Conservation (phyloP, 1,140 invertebrate genomes). For the Drosophila ananassae region DNA sequence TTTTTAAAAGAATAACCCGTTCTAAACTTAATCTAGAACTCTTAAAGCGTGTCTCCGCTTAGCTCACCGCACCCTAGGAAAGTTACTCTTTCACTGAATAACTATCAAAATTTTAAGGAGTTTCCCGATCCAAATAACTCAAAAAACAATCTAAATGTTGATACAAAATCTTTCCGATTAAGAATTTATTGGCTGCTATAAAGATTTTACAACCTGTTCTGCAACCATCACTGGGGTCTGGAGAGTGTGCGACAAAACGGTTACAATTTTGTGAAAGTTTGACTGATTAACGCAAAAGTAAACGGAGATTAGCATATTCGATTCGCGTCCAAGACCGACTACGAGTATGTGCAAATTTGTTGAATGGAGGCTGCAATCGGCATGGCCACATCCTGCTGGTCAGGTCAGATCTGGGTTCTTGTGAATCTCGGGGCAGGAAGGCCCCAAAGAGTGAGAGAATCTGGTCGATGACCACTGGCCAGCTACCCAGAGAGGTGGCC, state of each 20-base stretch:
- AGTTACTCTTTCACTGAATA: background rate
- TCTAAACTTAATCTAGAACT: too few relatives aligned
- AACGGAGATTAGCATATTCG: constrained; percentile 55
- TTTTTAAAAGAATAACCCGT: too few relatives aligned
- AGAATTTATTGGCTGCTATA: constrained; percentile 5
- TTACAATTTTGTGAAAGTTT: constrained; percentile 71
- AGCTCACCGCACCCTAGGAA: background rate
- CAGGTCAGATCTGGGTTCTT: constrained; percentile 16
- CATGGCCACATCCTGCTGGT: constrained; percentile 37
- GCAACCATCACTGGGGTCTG: constrained; percentile 10
- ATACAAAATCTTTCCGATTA: constrained; percentile 16
- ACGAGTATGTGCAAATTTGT: constrained; percentile 7
- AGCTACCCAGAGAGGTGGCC: constrained; percentile 6
- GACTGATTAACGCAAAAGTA: constrained; percentile 56
- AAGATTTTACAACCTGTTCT: constrained; percentile 13
- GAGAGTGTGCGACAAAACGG: constrained; percentile 51
- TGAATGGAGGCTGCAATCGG: constrained; percentile 13
- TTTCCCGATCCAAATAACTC: constrained; percentile 1
- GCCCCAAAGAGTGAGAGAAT: background rate
- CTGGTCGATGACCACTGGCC: constrained; percentile 18
- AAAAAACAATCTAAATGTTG: background rate
- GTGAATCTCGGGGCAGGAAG: background rate
- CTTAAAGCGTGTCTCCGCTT: background rate
- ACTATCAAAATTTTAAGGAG: background rate
- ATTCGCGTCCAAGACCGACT: background rate